Conservation (phyloP, 2,113 vertebrate species). For the Hyaena hyaena region DNA sequence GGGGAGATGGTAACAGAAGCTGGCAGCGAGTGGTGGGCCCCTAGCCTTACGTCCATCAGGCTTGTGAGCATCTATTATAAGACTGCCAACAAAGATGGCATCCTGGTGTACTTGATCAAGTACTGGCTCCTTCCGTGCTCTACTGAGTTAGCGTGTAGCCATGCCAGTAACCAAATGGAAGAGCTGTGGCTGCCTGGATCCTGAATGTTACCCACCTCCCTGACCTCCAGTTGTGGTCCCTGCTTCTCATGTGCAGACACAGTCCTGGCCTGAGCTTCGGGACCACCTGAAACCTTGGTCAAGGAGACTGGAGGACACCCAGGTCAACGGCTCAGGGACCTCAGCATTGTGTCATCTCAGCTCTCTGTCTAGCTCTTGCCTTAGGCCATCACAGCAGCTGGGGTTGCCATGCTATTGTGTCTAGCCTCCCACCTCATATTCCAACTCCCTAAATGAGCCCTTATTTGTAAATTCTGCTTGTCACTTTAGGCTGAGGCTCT, state of each 20-base stretch:
- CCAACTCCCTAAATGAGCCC: neutral
- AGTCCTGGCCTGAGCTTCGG: no score
- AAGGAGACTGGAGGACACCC: neutral
- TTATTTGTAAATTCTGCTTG: neutral
- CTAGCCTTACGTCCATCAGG: neutral
- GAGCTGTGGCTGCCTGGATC: neutral
- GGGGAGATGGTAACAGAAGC: slow-evolving; percentile 9
- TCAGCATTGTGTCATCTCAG: neutral
- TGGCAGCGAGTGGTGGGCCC: neutral
- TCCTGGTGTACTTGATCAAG: neutral
- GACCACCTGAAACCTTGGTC: neutral
- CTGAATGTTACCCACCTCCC: neutral
- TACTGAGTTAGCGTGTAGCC: neutral
- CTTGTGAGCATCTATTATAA: neutral
- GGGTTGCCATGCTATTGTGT: neutral
- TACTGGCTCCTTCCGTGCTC: neutral
- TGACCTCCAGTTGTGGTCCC: neutral
- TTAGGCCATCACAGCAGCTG: neutral
- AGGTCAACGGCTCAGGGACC: neutral
- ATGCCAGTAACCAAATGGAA: fast-evolving
- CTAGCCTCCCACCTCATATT: neutral
- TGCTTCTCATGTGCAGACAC: neutral
- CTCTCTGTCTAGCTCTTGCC: neutral
- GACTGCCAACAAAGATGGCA: neutral
- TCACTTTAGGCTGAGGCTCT: neutral